A percentile compares a stretch with the other conserved stretches of the same genome.
Evolutionary conservation across 2,113 vertebrate genomes (phyloP).

Genomic region (Cottus gobio): DNA sequence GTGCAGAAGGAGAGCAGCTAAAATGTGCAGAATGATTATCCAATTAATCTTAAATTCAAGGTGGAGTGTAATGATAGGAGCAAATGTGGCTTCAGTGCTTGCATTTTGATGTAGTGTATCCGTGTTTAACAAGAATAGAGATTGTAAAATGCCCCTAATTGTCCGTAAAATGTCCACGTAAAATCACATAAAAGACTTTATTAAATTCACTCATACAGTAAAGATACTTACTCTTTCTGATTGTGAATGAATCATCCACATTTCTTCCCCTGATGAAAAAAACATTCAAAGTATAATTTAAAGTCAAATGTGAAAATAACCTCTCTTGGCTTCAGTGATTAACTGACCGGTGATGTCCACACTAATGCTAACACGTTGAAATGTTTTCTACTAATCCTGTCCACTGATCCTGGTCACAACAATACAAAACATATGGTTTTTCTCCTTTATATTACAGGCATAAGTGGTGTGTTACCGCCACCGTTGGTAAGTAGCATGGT

Average conservation of each 20-base stretch:
- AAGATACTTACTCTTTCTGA: conserved; percentile 3
- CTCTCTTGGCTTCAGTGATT: neutral
- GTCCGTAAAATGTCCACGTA: conserved; percentile 32
- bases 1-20: conserved; percentile 1
- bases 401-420: neutral
- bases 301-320: conserved; percentile 16
- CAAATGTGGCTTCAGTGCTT: neutral
- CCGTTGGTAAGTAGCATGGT: neutral
- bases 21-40: conserved; percentile 35
- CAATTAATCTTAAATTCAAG: conserved; percentile 40
- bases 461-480: neutral
- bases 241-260: conserved; percentile 9
- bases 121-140: conserved; percentile 20
- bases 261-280: conserved; percentile 24
- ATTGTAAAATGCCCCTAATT: conserved; percentile 40
- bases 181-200: conserved; percentile 37
- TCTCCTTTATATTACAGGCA: neutral
- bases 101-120: conserved; percentile 35
- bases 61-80: conserved; percentile 1
- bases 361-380: neutral
- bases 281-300: conserved; percentile 26
- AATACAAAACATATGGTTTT: neutral
- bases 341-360: neutral
- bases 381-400: neutral
- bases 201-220: conserved; percentile 5